A percentile compares a stretch with the other conserved stretches of the same genome.
These are phyloP conservation scores for Boleophthalmus pectinirostris DNA, from an alignment of 2,113 vertebrate species.

Conservation along the genomic window DNA sequence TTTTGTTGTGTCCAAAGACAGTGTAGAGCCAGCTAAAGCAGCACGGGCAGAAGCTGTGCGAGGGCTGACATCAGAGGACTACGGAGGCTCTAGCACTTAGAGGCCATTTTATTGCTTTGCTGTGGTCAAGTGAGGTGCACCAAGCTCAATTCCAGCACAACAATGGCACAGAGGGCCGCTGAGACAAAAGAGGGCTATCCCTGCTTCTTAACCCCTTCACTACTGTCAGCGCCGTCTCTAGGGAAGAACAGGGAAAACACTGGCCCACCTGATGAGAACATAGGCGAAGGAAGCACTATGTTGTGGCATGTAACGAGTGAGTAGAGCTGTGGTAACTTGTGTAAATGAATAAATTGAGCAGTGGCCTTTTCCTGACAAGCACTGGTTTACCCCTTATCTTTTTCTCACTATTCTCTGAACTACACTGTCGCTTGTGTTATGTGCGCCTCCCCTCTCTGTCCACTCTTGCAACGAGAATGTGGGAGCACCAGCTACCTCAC, in stretches of 20 bases:
- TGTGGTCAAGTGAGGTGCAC: conserved; percentile 84
- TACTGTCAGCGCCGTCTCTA: conserved; percentile 51
- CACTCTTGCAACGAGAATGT: conserved; percentile 48
- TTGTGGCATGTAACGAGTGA: conserved; percentile 17
- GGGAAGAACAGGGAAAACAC: conserved; percentile 32
- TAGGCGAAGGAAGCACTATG: conserved; percentile 37
- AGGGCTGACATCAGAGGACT: conserved; percentile 71
- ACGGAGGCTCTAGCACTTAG: conserved; percentile 75
- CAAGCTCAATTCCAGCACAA: conserved; percentile 80
- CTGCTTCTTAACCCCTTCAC: conserved; percentile 79
- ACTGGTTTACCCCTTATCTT: conserved; percentile 40
- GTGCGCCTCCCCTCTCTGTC: conserved; percentile 48
- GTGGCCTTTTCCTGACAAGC: conserved; percentile 49
- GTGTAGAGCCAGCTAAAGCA: conserved; percentile 32
- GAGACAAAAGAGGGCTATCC: conserved; percentile 81
- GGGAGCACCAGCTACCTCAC: conserved; percentile 58
- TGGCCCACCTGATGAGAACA: conserved; percentile 41
- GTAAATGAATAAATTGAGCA: conserved; percentile 17
- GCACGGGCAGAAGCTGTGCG: conserved; percentile 49
- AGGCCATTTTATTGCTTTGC: conserved; percentile 82
- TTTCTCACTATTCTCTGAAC: conserved; percentile 46
- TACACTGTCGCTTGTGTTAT: conserved; percentile 44
- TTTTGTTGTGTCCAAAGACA: not conserved
- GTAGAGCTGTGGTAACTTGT: conserved; percentile 13
- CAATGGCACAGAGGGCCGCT: conserved; percentile 79